Evolutionary conservation across 2,797 vertebrate species (phyloP), one percentile per base, ranked within the genome.

Genomic region (Diglossa cyanea): DNA sequence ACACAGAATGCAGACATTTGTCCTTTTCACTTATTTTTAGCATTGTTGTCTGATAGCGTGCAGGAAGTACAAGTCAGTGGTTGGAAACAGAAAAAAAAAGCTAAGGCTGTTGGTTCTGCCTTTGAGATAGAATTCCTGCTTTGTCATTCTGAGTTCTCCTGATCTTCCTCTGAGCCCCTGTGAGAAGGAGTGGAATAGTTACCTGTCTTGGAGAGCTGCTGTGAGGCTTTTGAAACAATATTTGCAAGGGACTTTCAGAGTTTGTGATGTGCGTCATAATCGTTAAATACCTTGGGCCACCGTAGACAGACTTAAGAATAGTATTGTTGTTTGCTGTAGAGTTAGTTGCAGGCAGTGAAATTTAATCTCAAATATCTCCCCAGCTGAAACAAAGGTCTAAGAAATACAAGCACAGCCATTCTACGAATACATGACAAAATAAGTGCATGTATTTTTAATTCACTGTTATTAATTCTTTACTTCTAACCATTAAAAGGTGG

Each of bases 41-140:
- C 55, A 26, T 42, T 73, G 40, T 58, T 53, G 44, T 74, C 62
- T 88, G 85, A 80, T 79, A 80, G 47, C 4, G 3, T 83, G 86
- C 86, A 88, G 93, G 94, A 94, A 95, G 54, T 65, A 74, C n/a
- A 45, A 75, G 82, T 44, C 75, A 61, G 72, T 60, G 62, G 23
- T 1, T 93, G 87, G 62, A 86, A 94, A 75, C 39, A 51, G 70
- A 73, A 80, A 74, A 80, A 74, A 65, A 80, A 55, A 39, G 13
- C 37, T 58, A 80, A 77, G 65, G 80, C 84, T 92, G 2, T 51
- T 60, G 28, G 33, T 70, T 86, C 85, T 91, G 67, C 51, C 73
- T 80, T 81, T 55, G 79, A 84, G 62, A 63, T 11, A 47, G 47
- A 53, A 45, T 84, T 94, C 95, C 79, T 96, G 95, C 91, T 93